Conservation (phyloP, 2,888 invertebrate genomes). For the Brachyptera putata region DNA sequence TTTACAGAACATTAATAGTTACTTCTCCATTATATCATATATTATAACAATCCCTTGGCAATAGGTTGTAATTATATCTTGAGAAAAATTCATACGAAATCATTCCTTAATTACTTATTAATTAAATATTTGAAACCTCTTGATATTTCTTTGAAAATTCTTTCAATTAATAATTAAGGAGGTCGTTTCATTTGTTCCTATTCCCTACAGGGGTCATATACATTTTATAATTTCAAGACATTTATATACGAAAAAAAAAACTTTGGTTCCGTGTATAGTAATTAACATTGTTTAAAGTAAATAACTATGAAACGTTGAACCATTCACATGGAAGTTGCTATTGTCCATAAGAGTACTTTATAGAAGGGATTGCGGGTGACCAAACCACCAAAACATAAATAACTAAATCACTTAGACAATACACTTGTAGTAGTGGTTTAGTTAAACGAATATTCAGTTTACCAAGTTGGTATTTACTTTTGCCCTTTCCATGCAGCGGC, state of each 20-base stretch:
- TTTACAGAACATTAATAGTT: too few relatives aligned
- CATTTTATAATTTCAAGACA: neutral
- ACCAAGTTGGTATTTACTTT: slow-evolving; percentile 15
- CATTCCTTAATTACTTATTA: neutral
- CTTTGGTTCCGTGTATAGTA: neutral
- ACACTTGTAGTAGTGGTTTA: neutral
- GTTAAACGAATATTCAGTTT: neutral
- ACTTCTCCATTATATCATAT: too few relatives aligned
- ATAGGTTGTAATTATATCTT: neutral
- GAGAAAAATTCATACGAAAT: neutral
- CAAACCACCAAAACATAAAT: slow-evolving; percentile 27
- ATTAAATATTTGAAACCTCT: neutral
- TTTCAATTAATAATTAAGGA: neutral
- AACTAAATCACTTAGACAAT: slow-evolving; percentile 26
- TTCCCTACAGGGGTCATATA: neutral
- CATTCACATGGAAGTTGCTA: neutral
- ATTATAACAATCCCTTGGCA: neutral
- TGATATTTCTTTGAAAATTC: neutral
- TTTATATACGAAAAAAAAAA: neutral
- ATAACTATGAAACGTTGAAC: slow-evolving; percentile 6
- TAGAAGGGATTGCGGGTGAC: neutral
- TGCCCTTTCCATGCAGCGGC: neutral
- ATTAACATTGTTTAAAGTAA: slow-evolving; percentile 21
- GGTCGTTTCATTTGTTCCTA: neutral
- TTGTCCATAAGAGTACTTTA: neutral